A percentile compares a stretch with the other conserved stretches of the same genome.
phyloP scores from a whole-genome alignment of 2,113 vertebrate genomes.

The Tinamus guttatus region DNA sequence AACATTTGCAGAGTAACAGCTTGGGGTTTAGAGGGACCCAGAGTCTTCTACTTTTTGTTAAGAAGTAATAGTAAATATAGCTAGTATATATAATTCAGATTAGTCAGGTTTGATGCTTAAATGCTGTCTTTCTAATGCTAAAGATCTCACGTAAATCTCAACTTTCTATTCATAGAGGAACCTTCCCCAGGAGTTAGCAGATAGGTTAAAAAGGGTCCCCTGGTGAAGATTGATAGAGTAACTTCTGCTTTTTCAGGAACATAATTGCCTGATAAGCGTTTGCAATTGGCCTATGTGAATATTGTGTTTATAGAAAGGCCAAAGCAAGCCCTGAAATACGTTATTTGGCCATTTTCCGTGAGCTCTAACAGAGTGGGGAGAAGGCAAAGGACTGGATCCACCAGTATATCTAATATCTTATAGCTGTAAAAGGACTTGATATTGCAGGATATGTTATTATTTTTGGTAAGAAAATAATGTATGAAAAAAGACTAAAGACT shows the following conservation, averaged over 20 bases:
- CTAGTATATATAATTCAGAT: background rate
- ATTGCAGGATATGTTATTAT: background rate
- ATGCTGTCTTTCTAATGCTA: background rate
- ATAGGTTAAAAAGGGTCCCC: background rate
- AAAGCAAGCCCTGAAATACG: background rate
- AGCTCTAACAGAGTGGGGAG: background rate
- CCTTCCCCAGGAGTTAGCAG: background rate
- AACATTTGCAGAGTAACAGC: slow-evolving; percentile 37
- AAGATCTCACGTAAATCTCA: background rate
- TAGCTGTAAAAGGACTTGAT: background rate
- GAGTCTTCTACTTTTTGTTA: slow-evolving; percentile 22
- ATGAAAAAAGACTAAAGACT: background rate
- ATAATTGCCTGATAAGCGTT: background rate
- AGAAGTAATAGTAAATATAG: background rate
- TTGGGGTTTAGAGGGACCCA: slow-evolving; percentile 9
- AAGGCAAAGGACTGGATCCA: background rate
- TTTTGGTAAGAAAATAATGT: background rate
- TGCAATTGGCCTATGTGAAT: background rate
- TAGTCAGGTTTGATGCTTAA: slow-evolving; percentile 6
- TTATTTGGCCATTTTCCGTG: background rate
- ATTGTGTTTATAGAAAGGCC: background rate
- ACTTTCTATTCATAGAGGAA: background rate
- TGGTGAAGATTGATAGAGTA: background rate
- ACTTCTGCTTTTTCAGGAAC: background rate
- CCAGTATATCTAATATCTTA: background rate